Evolutionary conservation across 2,888 invertebrate species (phyloP).

Genomic region (Iselma pallidipennis): DNA sequence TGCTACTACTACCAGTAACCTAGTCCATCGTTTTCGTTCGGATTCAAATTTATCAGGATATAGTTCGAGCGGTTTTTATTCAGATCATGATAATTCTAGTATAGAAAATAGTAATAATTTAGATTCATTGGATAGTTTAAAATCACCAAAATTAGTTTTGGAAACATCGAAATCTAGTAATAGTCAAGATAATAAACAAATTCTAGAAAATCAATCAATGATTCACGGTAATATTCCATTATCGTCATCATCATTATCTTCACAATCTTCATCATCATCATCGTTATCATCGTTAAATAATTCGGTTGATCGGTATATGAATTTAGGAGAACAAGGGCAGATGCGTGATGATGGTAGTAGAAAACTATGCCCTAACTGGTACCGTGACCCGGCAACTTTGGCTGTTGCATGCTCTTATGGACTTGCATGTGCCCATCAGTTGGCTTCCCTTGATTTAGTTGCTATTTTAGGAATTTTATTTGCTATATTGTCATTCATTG

Average conservation of each 20-base stretch:
- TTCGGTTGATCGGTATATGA: neutral
- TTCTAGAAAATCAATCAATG: conserved; percentile 20
- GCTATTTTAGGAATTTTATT: conserved; percentile 75
- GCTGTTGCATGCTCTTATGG: conserved; percentile 79
- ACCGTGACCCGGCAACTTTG: conserved; percentile 66
- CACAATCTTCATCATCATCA: no score
- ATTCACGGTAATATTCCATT: conserved; percentile 23
- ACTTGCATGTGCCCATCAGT: conserved; percentile 70
- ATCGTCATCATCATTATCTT: conserved; percentile 23
- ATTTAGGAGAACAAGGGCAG: conserved; percentile 32
- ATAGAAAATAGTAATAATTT: conserved; percentile 16
- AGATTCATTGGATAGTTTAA: conserved; percentile 43
- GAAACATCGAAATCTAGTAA: conserved; percentile 35
- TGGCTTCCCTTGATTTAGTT: conserved; percentile 74
- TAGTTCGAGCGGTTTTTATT: no score
- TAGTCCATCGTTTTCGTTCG: no score
- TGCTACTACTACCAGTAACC: no score
- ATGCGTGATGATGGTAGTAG: conserved; percentile 33
- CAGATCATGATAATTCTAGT: conserved; percentile 4
- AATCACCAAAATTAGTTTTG: conserved; percentile 51
- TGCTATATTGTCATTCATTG: conserved; percentile 74
- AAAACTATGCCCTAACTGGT: conserved; percentile 56
- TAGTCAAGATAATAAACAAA: conserved; percentile 11
- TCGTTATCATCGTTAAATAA: neutral
- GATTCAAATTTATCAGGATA: no score